phyloP scores from a whole-genome alignment of 2,113 vertebrate genomes.

The Oophaga pumilio region DNA sequence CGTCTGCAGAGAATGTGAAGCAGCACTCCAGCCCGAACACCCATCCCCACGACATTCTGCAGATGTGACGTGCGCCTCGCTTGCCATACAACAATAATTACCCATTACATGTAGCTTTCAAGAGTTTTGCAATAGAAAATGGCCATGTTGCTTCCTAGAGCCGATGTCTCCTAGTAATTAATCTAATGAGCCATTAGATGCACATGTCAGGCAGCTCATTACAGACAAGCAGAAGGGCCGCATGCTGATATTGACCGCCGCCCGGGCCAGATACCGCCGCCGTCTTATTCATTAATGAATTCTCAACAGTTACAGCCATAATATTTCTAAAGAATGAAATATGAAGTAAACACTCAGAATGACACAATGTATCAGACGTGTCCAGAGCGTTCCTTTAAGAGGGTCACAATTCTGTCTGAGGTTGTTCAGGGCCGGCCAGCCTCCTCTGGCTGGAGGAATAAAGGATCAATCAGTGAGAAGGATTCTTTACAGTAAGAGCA shows the following conservation, averaged over 20 bases:
- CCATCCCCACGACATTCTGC: neutral
- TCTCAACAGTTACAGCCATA: neutral
- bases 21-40: too few relatives aligned
- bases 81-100: neutral
- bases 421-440: too few relatives aligned
- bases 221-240: neutral
- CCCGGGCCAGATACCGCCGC: conserved; percentile 4
- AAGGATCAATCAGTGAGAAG: too few relatives aligned
- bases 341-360: neutral
- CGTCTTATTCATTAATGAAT: conserved; percentile 8
- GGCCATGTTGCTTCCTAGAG: neutral
- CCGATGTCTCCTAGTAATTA: conserved; percentile 27
- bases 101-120: neutral
- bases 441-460: too few relatives aligned
- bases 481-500: too few relatives aligned
- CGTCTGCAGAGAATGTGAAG: too few relatives aligned
- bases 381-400: too few relatives aligned
- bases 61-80: neutral
- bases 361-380: too few relatives aligned
- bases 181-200: conserved; percentile 39
- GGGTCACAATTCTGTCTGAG: too few relatives aligned
- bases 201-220: conserved; percentile 37
- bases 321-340: neutral
- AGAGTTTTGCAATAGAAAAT: conserved; percentile 21
- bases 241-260: neutral